phyloP scores from a whole-genome alignment of 2,888 invertebrate genomes.

The Dicranocentrus wangi region DNA sequence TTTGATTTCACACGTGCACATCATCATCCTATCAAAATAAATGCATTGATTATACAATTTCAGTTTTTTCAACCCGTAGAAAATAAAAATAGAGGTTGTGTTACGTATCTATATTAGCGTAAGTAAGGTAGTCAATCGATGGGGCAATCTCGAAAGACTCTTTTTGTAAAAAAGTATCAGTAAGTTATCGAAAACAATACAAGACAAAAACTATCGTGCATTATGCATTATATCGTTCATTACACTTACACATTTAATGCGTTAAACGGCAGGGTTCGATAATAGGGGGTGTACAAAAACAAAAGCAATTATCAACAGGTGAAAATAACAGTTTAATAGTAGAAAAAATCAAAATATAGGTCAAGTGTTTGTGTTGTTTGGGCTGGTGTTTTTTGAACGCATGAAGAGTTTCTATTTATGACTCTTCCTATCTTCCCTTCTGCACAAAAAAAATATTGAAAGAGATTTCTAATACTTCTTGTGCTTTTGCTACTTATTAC shows the following conservation, averaged over 20 bases:
- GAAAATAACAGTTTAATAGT: conserved; percentile 7
- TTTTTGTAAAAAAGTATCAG: no score
- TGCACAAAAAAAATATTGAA: neutral
- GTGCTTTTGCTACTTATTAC: neutral
- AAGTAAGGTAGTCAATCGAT: no score
- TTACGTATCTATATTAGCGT: no score
- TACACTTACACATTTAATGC: no score
- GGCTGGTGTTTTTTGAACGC: neutral
- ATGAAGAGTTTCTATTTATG: conserved; percentile 9
- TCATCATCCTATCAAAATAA: neutral
- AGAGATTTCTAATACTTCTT: conserved; percentile 15
- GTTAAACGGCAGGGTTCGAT: no score
- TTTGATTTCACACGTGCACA: neutral
- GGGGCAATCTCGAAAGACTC: no score
- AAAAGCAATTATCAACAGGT: neutral
- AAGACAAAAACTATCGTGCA: no score
- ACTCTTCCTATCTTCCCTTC: neutral
- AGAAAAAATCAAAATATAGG: conserved; percentile 7
- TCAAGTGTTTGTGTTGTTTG: neutral
- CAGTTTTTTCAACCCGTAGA: neutral
- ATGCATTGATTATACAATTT: conserved; percentile 7
- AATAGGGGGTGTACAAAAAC: no score
- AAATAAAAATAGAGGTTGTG: no score
- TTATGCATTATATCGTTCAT: no score
- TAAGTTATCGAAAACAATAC: no score